Evolutionary conservation across 1,140 invertebrate species (phyloP).

Genomic region (Aphidius ervi): DNA sequence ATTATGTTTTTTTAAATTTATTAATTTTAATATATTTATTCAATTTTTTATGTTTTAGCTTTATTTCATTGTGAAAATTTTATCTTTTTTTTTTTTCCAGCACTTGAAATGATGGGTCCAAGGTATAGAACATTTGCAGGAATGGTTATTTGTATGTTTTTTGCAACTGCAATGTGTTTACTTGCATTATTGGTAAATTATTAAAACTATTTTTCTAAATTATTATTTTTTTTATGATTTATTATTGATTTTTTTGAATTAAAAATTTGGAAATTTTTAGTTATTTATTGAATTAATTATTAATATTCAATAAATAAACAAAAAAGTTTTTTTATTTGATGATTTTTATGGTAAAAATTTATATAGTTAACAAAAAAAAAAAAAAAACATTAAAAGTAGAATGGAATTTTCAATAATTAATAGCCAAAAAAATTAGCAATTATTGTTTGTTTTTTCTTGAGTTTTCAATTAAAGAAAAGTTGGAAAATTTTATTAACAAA

Average conservation of each 20-base stretch:
- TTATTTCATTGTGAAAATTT: neutral
- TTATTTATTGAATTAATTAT: too few relatives aligned
- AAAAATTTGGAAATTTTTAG: too few relatives aligned
- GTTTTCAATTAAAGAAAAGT: too few relatives aligned
- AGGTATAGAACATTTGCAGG: slow-evolving; percentile 64
- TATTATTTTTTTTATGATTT: neutral
- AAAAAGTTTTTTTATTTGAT: neutral
- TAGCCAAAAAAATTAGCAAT: too few relatives aligned
- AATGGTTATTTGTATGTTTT: slow-evolving; percentile 65
- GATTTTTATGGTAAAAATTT: too few relatives aligned
- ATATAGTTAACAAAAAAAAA: neutral
- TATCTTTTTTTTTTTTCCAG: slow-evolving; percentile 31
- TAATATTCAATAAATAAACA: too few relatives aligned
- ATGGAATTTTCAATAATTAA: too few relatives aligned
- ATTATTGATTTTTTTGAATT: too few relatives aligned
- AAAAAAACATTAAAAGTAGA: too few relatives aligned
- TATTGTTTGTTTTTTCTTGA: too few relatives aligned
- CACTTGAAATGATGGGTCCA: slow-evolving; percentile 66
- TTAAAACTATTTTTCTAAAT: slow-evolving; percentile 1
- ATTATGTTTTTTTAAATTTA: slow-evolving; percentile 6
- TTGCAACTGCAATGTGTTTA: slow-evolving; percentile 63
- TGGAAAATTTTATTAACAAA: too few relatives aligned
- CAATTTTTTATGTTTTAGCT: too few relatives aligned
- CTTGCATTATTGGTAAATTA: slow-evolving; percentile 57
- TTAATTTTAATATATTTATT: neutral